phyloP scores from a whole-genome alignment of 2,888 invertebrate species.

The Tinea semifulvella region DNA sequence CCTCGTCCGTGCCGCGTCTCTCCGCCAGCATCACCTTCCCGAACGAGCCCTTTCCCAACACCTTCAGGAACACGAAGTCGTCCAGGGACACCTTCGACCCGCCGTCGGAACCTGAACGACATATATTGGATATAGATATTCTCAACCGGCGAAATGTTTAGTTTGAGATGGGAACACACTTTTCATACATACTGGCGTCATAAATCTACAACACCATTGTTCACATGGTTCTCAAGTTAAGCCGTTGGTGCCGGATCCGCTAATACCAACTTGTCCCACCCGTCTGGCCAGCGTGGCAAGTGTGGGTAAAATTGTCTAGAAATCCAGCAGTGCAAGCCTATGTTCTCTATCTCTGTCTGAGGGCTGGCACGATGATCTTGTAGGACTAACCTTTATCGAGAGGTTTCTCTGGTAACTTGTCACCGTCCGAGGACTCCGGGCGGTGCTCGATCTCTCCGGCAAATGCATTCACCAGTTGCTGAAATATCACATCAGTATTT shows the following conservation, averaged over 20 bases:
- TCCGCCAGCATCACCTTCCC: slow-evolving; percentile 99
- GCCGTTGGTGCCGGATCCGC: background rate
- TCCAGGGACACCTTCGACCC: slow-evolving; percentile 79
- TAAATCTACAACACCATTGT: no score
- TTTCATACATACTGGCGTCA: no score
- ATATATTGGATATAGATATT: no score
- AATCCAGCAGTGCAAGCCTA: no score
- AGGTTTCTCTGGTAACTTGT: slow-evolving; percentile 33
- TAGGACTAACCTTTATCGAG: slow-evolving; percentile 42
- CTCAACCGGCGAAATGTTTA: no score
- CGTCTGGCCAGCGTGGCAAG: slow-evolving; percentile 7
- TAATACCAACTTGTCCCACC: background rate
- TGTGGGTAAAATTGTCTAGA: no score
- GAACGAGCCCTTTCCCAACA: slow-evolving; percentile 98
- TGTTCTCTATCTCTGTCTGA: no score
- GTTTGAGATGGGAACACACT: no score
- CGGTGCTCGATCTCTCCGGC: slow-evolving; percentile 32
- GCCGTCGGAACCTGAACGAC: slow-evolving; percentile 40
- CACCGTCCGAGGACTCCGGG: slow-evolving; percentile 50
- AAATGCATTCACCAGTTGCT: slow-evolving; percentile 29
- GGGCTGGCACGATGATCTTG: no score
- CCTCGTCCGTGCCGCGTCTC: slow-evolving; percentile 86
- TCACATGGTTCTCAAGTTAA: no score
- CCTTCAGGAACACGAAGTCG: slow-evolving; percentile 98
- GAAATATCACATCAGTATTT: no score